Conservation (phyloP, 2,888 invertebrate species). For the Dusona sp. region DNA sequence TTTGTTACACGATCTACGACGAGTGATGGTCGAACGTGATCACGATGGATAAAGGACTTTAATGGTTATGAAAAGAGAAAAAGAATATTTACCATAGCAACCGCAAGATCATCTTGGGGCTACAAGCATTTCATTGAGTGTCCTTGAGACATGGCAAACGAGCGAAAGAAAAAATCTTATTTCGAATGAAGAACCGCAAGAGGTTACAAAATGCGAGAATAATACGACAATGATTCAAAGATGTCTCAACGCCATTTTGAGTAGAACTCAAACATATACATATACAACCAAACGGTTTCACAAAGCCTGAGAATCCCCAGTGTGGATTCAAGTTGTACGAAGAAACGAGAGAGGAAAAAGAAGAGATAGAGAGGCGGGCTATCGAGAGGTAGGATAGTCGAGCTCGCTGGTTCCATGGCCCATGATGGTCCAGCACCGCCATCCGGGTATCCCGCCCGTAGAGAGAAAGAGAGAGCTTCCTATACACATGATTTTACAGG, state of each 20-base stretch:
- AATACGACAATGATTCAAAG: slow-evolving; percentile 40
- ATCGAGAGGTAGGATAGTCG: slow-evolving; percentile 57
- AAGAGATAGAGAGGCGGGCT: slow-evolving; percentile 67
- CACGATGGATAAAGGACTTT: slow-evolving; percentile 25
- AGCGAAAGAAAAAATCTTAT: slow-evolving; percentile 6
- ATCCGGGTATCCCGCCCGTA: slow-evolving; percentile 60
- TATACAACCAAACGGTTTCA: slow-evolving; percentile 19
- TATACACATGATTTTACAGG: slow-evolving; percentile 63
- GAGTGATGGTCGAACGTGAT: slow-evolving; percentile 32
- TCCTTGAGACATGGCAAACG: slow-evolving; percentile 3
- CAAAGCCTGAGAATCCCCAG: slow-evolving; percentile 45
- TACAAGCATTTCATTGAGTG: slow-evolving; percentile 25
- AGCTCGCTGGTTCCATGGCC: slow-evolving; percentile 63
- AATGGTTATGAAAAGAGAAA: slow-evolving; percentile 27
- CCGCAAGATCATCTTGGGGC: background rate
- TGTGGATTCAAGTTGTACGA: slow-evolving; percentile 30
- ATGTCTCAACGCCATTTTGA: slow-evolving; percentile 68
- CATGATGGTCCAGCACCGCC: slow-evolving; percentile 64
- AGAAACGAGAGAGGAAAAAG: slow-evolving; percentile 42
- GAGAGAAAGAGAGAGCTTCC: slow-evolving; percentile 39
- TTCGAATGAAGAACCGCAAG: slow-evolving; percentile 2
- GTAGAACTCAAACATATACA: slow-evolving; percentile 17
- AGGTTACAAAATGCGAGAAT: slow-evolving; percentile 38
- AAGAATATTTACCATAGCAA: slow-evolving; percentile 15
- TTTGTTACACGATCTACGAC: slow-evolving; percentile 30